A percentile compares a stretch with the other conserved stretches of the same genome.
These are phyloP conservation scores for Asteroscopus sphinx DNA, from an alignment of 2,888 invertebrate genomes.

Conservation along the genomic window DNA sequence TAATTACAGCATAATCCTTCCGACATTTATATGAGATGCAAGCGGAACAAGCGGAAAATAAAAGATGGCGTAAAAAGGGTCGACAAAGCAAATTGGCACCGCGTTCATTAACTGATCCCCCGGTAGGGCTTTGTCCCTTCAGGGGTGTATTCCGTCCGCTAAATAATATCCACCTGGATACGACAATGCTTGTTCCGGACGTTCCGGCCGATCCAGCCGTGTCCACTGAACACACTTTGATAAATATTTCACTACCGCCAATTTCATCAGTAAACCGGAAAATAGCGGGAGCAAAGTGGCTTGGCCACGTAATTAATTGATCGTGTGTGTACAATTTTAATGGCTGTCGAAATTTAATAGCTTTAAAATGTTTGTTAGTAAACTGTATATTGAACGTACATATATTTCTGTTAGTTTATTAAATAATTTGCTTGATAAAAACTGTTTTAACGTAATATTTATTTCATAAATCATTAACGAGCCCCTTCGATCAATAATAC, in stretches of 20 bases:
- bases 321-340: conserved; percentile 9
- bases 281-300: conserved; percentile 10
- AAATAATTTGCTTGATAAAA: background rate
- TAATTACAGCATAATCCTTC: conserved; percentile 57
- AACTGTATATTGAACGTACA: background rate
- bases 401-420: background rate
- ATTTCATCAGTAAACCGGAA: conserved; percentile 13
- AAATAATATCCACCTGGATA: conserved; percentile 57
- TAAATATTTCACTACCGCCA: conserved; percentile 26
- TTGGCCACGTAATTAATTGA: conserved; percentile 12
- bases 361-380: background rate
- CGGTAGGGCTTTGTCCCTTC: conserved; percentile 29
- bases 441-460: no score
- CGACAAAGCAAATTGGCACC: conserved; percentile 62
- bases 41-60: conserved; percentile 38
- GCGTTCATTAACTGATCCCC: conserved; percentile 65
- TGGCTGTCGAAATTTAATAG: background rate
- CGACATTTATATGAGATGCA: conserved; percentile 49
- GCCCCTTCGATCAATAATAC: no score
- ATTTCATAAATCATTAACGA: no score
- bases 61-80: conserved; percentile 50
- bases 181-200: conserved; percentile 30
- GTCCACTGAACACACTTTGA: conserved; percentile 27
- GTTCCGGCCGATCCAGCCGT: background rate
- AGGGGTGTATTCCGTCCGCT: conserved; percentile 49